Evolutionary conservation across 2,113 vertebrate species (phyloP).

Genomic region (Ciconia stormi): DNA sequence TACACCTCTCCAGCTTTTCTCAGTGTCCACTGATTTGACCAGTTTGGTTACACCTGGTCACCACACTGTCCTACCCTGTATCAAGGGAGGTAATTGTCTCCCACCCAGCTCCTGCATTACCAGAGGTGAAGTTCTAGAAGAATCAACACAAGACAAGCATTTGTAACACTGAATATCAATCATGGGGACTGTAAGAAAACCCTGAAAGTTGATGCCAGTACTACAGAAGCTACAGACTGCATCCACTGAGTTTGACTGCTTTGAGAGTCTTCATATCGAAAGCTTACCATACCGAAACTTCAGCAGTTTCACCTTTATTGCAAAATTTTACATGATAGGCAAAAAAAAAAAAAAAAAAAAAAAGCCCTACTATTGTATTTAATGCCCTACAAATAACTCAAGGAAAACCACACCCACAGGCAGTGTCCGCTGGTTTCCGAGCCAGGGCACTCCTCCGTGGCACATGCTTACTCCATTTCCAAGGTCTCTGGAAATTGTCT

Average conservation of each 20-base stretch:
- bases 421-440: accelerated
- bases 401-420: background rate
- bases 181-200: background rate
- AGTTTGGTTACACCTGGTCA: background rate
- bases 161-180: background rate
- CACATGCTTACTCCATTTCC: background rate
- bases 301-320: background rate
- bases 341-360: too few relatives aligned
- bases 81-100: background rate
- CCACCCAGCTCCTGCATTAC: background rate
- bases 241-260: background rate
- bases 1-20: background rate
- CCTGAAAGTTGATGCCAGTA: background rate
- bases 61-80: background rate
- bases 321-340: accelerated
- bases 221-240: background rate
- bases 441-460: background rate
- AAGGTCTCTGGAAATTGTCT: background rate
- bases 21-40: too few relatives aligned
- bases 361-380: background rate
- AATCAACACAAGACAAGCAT: background rate
- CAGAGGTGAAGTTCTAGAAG: background rate
- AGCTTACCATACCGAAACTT: background rate
- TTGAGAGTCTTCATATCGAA: accelerated
- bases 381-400: background rate